Evolutionary conservation across 2,888 invertebrate genomes (phyloP), one percentile per base, ranked within the genome.

Genomic region (Eupithecia inturbata): DNA sequence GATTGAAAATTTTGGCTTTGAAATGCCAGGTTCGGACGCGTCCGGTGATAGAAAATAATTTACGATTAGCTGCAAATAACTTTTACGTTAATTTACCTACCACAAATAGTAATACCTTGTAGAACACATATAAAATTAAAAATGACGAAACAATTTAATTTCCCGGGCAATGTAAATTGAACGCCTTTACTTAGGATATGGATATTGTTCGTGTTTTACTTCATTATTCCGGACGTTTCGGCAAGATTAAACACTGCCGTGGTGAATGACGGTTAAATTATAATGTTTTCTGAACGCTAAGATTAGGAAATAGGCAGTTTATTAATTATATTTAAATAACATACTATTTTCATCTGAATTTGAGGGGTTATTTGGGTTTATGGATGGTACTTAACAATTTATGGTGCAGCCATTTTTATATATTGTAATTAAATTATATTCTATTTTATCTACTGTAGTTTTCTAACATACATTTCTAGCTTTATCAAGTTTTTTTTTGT

Each of bases 401-500:
- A 57, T 57, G 57, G 22, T 26, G 57, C 57, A 57, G 57, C 57
- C 57, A 57, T 57, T 57, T 57, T 26, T 57, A 26, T 57, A 57
- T 14, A 12, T 57, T 57, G 22, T 57, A 57, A 14, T 14, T 3
- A 26, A 26, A 57, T 57, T 1, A 14, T 53, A 53, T 53, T 22
- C 10, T 22, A 53, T 53, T 3, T 53, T 53, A 53, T 57, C 26
- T 26, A 57, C 26, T 26, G 22, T 57, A 57, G 57, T 57, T 57
- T 10, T 57, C 12, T 22, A 26, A 57, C 22, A 12, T 57, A 57
- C 57, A 57, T 57, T 26, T 26, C 57, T 57, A 26, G 9, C 12
- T 57, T 26, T 57, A 14, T 4, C 14, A 57, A 57, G 22, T 22
- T 53, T 53, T 22, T 57, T 39, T 39, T 39, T 39, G 39, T 39